A percentile compares a stretch with the other conserved stretches of the same genome.
Evolutionary conservation across 1,140 invertebrate species (phyloP).

Genomic region (Brachionus plicatilis): DNA sequence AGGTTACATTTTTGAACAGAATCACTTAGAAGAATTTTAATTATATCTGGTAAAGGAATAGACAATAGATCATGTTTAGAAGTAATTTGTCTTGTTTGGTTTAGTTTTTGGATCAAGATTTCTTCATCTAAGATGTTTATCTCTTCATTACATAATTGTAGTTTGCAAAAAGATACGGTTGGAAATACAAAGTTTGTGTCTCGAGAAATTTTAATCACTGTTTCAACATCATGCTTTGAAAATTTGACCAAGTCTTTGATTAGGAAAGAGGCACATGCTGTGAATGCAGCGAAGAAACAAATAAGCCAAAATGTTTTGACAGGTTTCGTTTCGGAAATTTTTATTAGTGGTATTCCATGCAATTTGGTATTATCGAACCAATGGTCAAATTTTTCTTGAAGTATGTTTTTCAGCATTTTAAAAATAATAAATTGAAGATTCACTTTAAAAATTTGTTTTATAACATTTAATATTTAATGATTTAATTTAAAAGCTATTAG

Average conservation of each 20-base stretch:
- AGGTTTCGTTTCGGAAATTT: not conserved
- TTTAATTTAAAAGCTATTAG: not conserved
- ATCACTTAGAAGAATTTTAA: not conserved
- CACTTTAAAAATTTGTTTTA: not conserved
- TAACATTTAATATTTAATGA: not conserved
- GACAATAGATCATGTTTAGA: not conserved
- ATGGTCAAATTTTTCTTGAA: not conserved
- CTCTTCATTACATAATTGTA: not conserved
- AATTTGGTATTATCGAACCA: conserved; percentile 5
- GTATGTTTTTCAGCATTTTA: not conserved
- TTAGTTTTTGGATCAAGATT: not conserved
- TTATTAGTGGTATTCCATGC: not conserved
- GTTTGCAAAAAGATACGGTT: conserved; percentile 1
- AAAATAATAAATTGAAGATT: not conserved
- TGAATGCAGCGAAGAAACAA: not conserved
- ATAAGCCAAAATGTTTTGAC: not conserved
- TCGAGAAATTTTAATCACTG: conserved; percentile 5
- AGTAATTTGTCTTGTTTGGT: not conserved
- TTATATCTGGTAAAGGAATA: not conserved
- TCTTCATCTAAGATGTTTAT: not conserved
- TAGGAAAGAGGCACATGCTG: not conserved
- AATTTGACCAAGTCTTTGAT: not conserved
- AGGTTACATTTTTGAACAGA: not conserved
- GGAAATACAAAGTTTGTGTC: conserved; percentile 16
- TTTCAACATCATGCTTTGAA: conserved; percentile 12